phyloP scores from a whole-genome alignment of 1,140 invertebrate species.

The Sogatella furcifera region DNA sequence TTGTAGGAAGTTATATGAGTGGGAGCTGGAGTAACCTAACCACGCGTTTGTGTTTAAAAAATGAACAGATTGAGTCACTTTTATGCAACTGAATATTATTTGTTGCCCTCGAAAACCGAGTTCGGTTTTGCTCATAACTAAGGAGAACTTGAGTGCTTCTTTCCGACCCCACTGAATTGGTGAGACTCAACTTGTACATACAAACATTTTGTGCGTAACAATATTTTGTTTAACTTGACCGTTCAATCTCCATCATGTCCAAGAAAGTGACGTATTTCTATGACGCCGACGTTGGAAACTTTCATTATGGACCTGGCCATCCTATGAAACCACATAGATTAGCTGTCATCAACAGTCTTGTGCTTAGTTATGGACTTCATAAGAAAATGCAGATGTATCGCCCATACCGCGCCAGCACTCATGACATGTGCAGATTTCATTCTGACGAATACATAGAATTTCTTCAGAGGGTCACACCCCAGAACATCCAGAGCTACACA shows the following conservation, averaged over 20 bases:
- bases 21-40: too few species aligned
- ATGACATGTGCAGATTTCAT: conserved; percentile 97
- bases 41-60: too few species aligned
- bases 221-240: too few species aligned
- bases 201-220: too few species aligned
- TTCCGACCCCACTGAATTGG: too few species aligned
- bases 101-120: too few species aligned
- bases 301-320: conserved; percentile 92
- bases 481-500: conserved; percentile 89
- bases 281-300: conserved; percentile 90
- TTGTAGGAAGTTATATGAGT: too few species aligned
- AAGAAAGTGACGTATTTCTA: conserved; percentile 84
- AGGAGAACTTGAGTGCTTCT: too few species aligned
- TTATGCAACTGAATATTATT: too few species aligned
- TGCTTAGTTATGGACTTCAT: conserved; percentile 89
- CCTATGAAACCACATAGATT: conserved; percentile 98
- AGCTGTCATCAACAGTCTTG: conserved; percentile 88
- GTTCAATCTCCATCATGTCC: neutral
- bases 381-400: conserved; percentile 96
- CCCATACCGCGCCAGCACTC: conserved; percentile 83
- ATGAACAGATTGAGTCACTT: too few species aligned
- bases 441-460: conserved; percentile 98
- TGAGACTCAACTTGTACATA: too few species aligned
- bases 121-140: too few species aligned
- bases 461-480: conserved; percentile 86